phyloP scores from a whole-genome alignment of 2,888 invertebrate genomes.

The Balanococcus diminutus region DNA sequence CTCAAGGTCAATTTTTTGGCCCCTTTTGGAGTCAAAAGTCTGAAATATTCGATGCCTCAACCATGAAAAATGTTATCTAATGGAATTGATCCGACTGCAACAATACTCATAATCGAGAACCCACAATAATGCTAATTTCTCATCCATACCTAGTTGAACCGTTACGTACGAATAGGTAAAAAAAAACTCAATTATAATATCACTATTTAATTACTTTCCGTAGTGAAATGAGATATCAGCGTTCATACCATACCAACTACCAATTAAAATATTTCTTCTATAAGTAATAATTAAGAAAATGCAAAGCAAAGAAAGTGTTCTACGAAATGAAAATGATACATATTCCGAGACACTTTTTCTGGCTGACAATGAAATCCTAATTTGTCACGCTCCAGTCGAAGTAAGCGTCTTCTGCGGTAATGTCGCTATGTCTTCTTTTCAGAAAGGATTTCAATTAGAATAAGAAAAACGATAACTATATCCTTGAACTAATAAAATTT shows the following conservation, averaged over 20 bases:
- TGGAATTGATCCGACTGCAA: too few species aligned
- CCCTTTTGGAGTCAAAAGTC: too few species aligned
- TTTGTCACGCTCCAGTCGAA: conserved; percentile 24
- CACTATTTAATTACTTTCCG: conserved; percentile 26
- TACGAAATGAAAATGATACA: conserved; percentile 25
- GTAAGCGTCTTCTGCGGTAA: conserved; percentile 19
- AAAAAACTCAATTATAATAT: conserved; percentile 31
- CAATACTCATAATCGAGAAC: background rate
- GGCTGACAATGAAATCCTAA: conserved; percentile 40
- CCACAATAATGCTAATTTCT: background rate
- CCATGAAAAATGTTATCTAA: too few species aligned
- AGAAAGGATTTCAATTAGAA: conserved; percentile 25
- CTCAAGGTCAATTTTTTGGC: too few species aligned
- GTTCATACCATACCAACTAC: background rate
- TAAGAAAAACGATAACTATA: background rate
- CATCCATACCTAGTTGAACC: background rate
- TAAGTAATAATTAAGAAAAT: conserved; percentile 29
- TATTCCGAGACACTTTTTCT: conserved; percentile 8
- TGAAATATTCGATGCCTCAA: too few species aligned
- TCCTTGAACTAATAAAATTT: conserved; percentile 41
- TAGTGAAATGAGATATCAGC: conserved; percentile 32
- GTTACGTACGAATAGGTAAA: conserved; percentile 20
- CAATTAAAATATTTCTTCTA: conserved; percentile 27
- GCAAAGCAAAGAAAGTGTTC: conserved; percentile 39
- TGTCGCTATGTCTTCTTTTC: background rate